These are phyloP conservation scores for Lithophane socia DNA, from an alignment of 2,888 invertebrate species.

Conservation along the genomic window DNA sequence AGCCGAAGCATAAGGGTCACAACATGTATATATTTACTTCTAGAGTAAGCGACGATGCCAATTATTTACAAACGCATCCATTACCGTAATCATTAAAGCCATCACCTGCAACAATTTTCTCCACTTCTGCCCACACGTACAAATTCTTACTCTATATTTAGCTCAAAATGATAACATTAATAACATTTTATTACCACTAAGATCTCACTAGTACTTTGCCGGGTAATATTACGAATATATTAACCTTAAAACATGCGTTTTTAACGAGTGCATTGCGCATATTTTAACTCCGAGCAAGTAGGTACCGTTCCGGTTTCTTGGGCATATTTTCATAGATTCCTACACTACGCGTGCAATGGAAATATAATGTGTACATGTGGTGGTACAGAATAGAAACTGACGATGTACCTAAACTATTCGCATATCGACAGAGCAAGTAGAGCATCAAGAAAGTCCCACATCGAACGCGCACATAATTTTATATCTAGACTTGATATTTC, in stretches of 20 bases:
- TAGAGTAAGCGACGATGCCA: too few species aligned
- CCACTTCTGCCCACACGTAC: slow-evolving; percentile 5
- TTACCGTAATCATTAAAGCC: slow-evolving; percentile 14
- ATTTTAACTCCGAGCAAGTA: slow-evolving; percentile 49
- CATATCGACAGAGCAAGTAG: slow-evolving; percentile 57
- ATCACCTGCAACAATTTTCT: slow-evolving; percentile 14
- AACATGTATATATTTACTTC: too few species aligned
- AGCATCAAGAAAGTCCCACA: slow-evolving; percentile 62
- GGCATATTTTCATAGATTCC: slow-evolving; percentile 71
- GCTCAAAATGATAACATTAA: slow-evolving; percentile 38
- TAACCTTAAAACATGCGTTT: slow-evolving; percentile 52
- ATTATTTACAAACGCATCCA: neutral
- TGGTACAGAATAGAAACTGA: slow-evolving; percentile 28
- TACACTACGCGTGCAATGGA: slow-evolving; percentile 56
- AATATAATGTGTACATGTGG: slow-evolving; percentile 16
- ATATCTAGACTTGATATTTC: slow-evolving; percentile 49
- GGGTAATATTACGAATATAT: slow-evolving; percentile 56
- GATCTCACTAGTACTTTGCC: slow-evolving; percentile 29
- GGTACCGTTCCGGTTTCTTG: slow-evolving; percentile 66
- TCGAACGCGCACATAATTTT: slow-evolving; percentile 34
- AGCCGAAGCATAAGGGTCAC: too few species aligned
- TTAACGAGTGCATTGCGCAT: slow-evolving; percentile 50
- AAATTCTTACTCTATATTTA: slow-evolving; percentile 21
- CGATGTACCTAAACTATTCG: slow-evolving; percentile 51
- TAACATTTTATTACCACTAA: slow-evolving; percentile 38